Evolutionary conservation across 2,113 vertebrate species (phyloP), one percentile per base, ranked within the genome.

Genomic region (Passer domesticus): DNA sequence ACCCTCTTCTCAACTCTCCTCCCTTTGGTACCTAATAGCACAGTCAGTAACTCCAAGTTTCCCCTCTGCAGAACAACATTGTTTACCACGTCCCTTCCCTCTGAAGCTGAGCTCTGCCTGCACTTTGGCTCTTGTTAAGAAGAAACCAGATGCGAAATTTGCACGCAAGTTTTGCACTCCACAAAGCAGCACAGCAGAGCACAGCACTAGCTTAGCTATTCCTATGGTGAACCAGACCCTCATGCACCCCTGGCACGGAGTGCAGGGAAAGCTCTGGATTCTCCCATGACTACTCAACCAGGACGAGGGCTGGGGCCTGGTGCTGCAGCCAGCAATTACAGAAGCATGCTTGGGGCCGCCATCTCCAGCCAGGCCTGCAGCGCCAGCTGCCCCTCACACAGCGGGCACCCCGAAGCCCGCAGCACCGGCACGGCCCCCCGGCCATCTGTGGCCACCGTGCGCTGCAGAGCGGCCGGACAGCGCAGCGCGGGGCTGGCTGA

Each of bases 161-260:
- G 27, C 67, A 62, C 6, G 1, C 0, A 12, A 83, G 66, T 68
- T 55, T 46, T 27, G 33, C 33, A 2, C 63, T 77, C 5, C 7
- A 15, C 4, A 20, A 37, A 37, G 35, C 23, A 50, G 39, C 85
- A 39, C 15, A 60, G 23, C 56, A 35, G 19, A 46, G 22, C 47
- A 47, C 47, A 56, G 83, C 44, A 27, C 46, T 8, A 39, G 6
- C 16, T 15, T 12, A 52, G 70, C 25, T 62, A 2, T 8, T 53
- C 15, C 8, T 8, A 1, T 1, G 15, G 53, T 31, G 41, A 59
- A 68, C 11, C 24, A 10, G 67, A 74, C 24, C 22, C n/a, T 82
- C 56, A 2, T 1, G 1, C 63, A 72, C 1, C 31, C 9, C 7
- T 17, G 64, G 37, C 47, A 23, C 1, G 0, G 23, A 52, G 52